phyloP scores from a whole-genome alignment of 1,140 invertebrate genomes.

The Trichoplusia ni region DNA sequence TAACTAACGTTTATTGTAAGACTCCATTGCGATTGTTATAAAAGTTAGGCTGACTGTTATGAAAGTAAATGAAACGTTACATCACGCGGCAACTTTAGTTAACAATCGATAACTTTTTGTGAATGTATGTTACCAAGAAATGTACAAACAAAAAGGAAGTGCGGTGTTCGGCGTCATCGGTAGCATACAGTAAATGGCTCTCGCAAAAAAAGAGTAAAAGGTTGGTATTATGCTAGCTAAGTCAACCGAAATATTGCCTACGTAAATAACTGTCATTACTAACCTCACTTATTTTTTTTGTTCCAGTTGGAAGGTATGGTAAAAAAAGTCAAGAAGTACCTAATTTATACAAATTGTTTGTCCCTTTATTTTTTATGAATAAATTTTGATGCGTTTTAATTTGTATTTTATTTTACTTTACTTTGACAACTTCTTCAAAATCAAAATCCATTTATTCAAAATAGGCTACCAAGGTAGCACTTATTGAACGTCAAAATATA shows the following conservation, averaged over 20 bases:
- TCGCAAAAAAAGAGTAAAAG: neutral
- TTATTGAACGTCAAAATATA: too few relatives aligned
- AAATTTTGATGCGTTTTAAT: too few relatives aligned
- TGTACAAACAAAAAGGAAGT: neutral
- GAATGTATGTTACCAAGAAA: neutral
- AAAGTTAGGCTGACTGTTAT: too few relatives aligned
- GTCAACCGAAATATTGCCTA: neutral
- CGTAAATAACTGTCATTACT: neutral
- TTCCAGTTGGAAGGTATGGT: neutral
- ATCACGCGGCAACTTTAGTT: neutral
- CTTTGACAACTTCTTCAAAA: too few relatives aligned
- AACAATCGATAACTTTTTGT: neutral
- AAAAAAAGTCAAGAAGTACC: conserved; percentile 1
- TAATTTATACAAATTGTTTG: too few relatives aligned
- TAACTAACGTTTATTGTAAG: too few relatives aligned
- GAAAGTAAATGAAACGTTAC: too few relatives aligned
- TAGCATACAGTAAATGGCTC: neutral
- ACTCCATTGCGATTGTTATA: too few relatives aligned
- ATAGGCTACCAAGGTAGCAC: too few relatives aligned
- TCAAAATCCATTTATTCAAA: too few relatives aligned
- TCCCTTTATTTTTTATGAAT: too few relatives aligned
- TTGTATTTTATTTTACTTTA: too few relatives aligned
- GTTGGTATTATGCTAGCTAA: neutral
- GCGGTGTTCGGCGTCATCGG: neutral
- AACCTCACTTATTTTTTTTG: neutral